Base-by-base conservation (phyloP, 2,888 invertebrate genomes). In the Lottia gigantea region DNA sequence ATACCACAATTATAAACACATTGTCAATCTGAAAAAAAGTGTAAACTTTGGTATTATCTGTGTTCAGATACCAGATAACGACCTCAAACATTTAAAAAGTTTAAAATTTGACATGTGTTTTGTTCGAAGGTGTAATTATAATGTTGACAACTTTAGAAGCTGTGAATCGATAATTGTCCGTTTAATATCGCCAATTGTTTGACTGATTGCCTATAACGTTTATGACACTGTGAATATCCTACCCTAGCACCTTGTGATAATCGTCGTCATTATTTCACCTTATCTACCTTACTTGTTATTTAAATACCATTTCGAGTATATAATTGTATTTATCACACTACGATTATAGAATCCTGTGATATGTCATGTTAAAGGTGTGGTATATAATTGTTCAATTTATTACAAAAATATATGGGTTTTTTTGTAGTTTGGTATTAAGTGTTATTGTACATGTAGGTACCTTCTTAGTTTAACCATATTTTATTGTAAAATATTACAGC, bases 101-200 rank as follows among this genome's bases (percentile, higher is more conserved):
- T 55, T 19, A 55, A 55, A 55, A 23, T 23, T 55, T 55, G 55
- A 23, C 55, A 55, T 55, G 55, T 55, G 23, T 55, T 55, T 55
- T 55, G 55, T 55, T 55, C 19, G 11, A 12, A 55, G 55, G 19
- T 19, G 12, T 55, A 55, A 55, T 55, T 23, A 55, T 55, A 23
- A 23, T 19, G 55, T 55, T 55, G 55, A 23, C 55, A 55, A 55
- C 19, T 55, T 55, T 55, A 19, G 11, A 55, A 40, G 40, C 23
- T 55, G 19, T 55, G 55, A 55, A 55, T 23, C 23, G 1, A 23
- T 55, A 55, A 55, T 55, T 55, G 55, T 55, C 19, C 23, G 55
- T 55, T 55, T 23, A 55, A 55, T 23, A 55, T 55, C 19, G 55
- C 4, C 23, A 23, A 55, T 55, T 55, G 55, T 23, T 55, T 23